Evolutionary conservation across 2,888 invertebrate genomes (phyloP).

Genomic region (Stictocephala bisonia): DNA sequence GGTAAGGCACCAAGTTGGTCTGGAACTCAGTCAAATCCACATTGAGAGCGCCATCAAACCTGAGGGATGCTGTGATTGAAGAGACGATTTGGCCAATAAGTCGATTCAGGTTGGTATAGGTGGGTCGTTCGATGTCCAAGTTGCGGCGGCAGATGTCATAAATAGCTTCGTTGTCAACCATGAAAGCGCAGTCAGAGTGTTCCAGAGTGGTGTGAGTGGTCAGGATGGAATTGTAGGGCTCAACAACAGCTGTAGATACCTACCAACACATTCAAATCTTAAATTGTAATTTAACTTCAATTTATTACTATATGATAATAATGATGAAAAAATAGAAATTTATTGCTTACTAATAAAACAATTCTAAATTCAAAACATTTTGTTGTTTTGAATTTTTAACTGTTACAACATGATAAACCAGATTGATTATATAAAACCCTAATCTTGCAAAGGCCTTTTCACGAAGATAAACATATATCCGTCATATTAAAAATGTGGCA

Average conservation of each 20-base stretch:
- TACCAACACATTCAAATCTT: conserved; percentile 65
- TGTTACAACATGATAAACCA: too few relatives aligned
- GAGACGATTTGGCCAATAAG: conserved; percentile 96
- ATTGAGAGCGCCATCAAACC: conserved; percentile 94
- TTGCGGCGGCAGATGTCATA: conserved; percentile 95
- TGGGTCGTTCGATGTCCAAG: conserved; percentile 94
- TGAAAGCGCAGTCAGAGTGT: conserved; percentile 96
- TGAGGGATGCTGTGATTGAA: conserved; percentile 91
- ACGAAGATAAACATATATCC: too few relatives aligned
- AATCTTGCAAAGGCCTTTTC: too few relatives aligned
- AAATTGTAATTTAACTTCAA: background rate
- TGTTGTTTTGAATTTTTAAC: too few relatives aligned
- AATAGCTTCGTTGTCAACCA: conserved; percentile 92
- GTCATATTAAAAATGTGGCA: too few relatives aligned
- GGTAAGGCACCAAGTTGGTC: conserved; percentile 95
- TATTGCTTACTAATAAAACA: background rate
- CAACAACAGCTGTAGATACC: conserved; percentile 92
- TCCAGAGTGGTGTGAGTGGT: conserved; percentile 96
- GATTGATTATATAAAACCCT: too few relatives aligned
- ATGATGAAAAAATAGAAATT: background rate
- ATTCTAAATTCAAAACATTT: too few relatives aligned
- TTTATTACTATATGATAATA: background rate
- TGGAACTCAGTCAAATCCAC: conserved; percentile 96
- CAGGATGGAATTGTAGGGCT: conserved; percentile 97
- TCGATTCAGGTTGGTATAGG: conserved; percentile 96